Evolutionary conservation across 2,797 vertebrate genomes (phyloP).

Genomic region (Enteromius afrohamiltoni): DNA sequence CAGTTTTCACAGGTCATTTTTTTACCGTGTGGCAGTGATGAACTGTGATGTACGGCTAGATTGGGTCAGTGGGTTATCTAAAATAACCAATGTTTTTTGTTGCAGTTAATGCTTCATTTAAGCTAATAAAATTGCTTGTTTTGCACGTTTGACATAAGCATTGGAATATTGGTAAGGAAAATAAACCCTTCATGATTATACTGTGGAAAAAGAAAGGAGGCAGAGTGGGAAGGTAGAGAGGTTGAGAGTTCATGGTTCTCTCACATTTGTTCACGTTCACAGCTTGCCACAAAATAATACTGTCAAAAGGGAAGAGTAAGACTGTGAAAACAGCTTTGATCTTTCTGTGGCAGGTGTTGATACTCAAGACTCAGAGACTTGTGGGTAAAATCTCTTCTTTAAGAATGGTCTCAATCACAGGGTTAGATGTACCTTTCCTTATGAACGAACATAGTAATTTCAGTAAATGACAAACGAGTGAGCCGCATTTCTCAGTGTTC

Average conservation of each 20-base stretch:
- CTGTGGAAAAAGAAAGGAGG: slow-evolving; percentile 17
- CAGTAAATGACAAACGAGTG: background rate
- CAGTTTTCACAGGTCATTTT: too few relatives aligned
- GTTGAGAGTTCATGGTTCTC: slow-evolving; percentile 31
- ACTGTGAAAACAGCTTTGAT: slow-evolving; percentile 38
- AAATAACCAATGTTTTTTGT: background rate
- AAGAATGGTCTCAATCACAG: slow-evolving; percentile 17
- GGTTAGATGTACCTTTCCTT: slow-evolving; percentile 12
- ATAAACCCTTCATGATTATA: background rate
- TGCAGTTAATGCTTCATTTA: background rate
- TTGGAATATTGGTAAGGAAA: background rate
- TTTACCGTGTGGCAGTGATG: background rate
- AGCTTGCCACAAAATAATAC: slow-evolving; percentile 46
- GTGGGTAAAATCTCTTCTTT: slow-evolving; percentile 20
- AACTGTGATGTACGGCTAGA: background rate
- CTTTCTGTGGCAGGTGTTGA: slow-evolving; percentile 45
- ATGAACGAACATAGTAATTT: slow-evolving; percentile 18
- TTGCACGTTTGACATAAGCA: background rate
- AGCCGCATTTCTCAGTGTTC: background rate
- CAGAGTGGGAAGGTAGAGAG: slow-evolving; percentile 11
- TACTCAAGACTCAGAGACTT: slow-evolving; percentile 14
- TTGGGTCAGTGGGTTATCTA: background rate
- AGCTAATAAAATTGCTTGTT: background rate
- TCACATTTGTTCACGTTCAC: slow-evolving; percentile 50
- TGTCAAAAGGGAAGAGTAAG: slow-evolving; percentile 46